phyloP scores from a whole-genome alignment of 2,113 vertebrate species.

The Semicossyphus pulcher region DNA sequence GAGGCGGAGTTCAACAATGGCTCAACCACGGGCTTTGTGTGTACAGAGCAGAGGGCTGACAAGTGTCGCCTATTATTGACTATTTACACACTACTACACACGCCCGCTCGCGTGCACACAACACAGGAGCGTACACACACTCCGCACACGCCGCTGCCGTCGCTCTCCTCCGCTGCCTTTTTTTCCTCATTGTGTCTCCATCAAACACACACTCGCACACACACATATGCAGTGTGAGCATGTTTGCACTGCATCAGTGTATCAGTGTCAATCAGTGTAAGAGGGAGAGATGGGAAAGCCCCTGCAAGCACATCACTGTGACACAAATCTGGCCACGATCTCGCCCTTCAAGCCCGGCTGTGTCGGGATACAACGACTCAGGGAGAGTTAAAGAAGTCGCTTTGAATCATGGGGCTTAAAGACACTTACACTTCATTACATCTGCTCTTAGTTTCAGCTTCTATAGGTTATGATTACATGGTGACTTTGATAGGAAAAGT shows the following conservation, averaged over 20 bases:
- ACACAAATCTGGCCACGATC: slow-evolving; percentile 80
- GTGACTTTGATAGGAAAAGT: no score
- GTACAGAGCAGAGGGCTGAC: slow-evolving; percentile 81
- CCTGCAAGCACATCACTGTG: slow-evolving; percentile 78
- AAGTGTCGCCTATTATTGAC: slow-evolving; percentile 85
- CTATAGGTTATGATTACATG: no score
- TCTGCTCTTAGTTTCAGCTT: no score
- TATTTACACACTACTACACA: slow-evolving; percentile 83
- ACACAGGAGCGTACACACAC: slow-evolving; percentile 49
- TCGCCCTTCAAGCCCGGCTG: slow-evolving; percentile 62
- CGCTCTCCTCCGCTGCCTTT: slow-evolving; percentile 10
- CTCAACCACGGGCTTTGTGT: slow-evolving; percentile 84
- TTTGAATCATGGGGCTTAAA: not conserved
- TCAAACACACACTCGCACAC: slow-evolving; percentile 36
- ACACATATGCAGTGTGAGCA: slow-evolving; percentile 33
- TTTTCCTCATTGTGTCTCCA: slow-evolving; percentile 45
- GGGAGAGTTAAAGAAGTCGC: not conserved
- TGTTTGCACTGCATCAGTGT: slow-evolving; percentile 70
- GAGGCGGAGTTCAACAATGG: slow-evolving; percentile 81
- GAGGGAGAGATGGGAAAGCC: slow-evolving; percentile 71
- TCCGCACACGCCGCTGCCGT: not conserved
- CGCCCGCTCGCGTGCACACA: slow-evolving; percentile 69
- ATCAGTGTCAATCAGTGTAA: slow-evolving; percentile 80
- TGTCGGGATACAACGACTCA: slow-evolving; percentile 41
- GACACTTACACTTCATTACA: not conserved